Conservation (phyloP, 2,113 vertebrate genomes). For the Microcebus lehilahytsara region DNA sequence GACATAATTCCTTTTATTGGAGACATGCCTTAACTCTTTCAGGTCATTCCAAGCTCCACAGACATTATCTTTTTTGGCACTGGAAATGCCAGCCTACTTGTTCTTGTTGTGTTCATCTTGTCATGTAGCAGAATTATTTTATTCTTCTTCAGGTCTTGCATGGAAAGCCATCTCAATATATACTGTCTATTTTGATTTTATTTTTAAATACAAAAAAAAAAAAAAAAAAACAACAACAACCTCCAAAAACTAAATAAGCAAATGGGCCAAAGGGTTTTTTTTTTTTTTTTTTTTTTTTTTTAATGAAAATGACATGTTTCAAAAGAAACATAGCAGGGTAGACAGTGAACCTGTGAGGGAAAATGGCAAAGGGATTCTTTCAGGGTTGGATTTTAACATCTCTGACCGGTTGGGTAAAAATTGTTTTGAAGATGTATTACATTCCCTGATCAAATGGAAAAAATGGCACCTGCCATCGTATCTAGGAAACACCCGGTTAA, state of each 20-base stretch:
- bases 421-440: slow-evolving; percentile 89
- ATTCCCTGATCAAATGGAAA: slow-evolving; percentile 88
- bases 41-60: accelerated
- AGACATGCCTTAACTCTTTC: background rate
- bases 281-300: too few relatives aligned
- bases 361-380: slow-evolving; percentile 48
- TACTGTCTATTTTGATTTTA: slow-evolving; percentile 11
- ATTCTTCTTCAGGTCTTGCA: background rate
- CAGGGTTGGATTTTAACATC: slow-evolving; percentile 75
- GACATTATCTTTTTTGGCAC: background rate
- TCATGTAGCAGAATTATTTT: background rate
- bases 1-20: background rate
- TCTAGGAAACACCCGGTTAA: slow-evolving; percentile 85
- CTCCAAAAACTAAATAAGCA: slow-evolving; percentile 10
- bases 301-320: slow-evolving; percentile 52
- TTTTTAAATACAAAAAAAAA: slow-evolving; percentile 48
- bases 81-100: background rate
- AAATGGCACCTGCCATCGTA: slow-evolving; percentile 86
- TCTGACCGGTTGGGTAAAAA: slow-evolving; percentile 79
- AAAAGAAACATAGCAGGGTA: background rate
- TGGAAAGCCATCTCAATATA: background rate
- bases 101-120: background rate
- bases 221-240: too few relatives aligned
- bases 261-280: background rate
- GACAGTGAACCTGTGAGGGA: slow-evolving; percentile 19